Conservation (phyloP, 35 echinoderm and acorn worm species). For the Heliocidaris tuberculata region DNA sequence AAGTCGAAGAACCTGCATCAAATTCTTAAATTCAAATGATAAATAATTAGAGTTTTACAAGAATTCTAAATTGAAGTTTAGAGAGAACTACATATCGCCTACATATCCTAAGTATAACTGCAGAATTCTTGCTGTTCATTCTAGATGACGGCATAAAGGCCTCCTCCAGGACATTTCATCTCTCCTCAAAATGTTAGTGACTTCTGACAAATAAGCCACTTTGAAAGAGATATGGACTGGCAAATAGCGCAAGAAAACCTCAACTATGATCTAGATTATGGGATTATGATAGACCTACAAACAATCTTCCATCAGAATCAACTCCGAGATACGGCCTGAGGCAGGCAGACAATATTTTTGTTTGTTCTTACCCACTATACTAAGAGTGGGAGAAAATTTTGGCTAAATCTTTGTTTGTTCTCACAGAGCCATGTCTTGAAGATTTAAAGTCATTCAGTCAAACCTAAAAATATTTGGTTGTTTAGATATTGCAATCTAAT, state of each 20-base stretch:
- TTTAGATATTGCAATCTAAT: not conserved
- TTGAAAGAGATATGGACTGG: not conserved
- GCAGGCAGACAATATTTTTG: conserved; percentile 1
- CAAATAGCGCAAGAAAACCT: not conserved
- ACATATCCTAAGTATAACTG: too few relatives aligned
- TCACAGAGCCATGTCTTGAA: too few relatives aligned
- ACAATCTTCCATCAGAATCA: conserved; percentile 3
- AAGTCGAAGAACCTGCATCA: too few relatives aligned
- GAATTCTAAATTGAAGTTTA: too few relatives aligned
- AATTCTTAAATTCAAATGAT: too few relatives aligned
- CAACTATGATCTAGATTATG: not conserved
- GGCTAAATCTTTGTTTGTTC: not conserved
- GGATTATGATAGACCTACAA: not conserved
- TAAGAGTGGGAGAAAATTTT: not conserved
- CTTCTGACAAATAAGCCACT: conserved; percentile 10
- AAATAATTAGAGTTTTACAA: too few relatives aligned
- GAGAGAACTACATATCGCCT: too few relatives aligned
- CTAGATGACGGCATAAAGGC: not conserved
- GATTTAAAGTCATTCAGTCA: not conserved
- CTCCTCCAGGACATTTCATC: not conserved
- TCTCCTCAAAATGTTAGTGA: not conserved
- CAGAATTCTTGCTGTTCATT: too few relatives aligned
- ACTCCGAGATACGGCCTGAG: not conserved
- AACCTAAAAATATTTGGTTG: not conserved
- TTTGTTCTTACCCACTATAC: not conserved